Evolutionary conservation across 2,797 vertebrate species (phyloP).

Genomic region (Darevskia mixta): DNA sequence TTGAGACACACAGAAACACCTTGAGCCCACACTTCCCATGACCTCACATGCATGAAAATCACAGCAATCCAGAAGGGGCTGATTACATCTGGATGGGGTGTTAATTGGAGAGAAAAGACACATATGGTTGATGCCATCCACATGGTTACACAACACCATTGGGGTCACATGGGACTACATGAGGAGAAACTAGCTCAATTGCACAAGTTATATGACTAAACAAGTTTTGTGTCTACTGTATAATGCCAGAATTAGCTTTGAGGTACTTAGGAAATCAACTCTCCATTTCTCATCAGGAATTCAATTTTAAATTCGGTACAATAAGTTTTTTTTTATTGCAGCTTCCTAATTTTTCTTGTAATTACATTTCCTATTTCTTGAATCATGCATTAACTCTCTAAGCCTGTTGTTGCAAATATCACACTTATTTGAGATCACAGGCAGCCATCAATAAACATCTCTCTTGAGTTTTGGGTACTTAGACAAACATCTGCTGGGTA

Average conservation of each 20-base stretch:
- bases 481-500: constrained; percentile 34
- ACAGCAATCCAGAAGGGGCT: background rate
- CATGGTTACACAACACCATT: background rate
- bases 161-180: background rate
- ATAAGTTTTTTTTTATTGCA: background rate
- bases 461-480: constrained; percentile 8
- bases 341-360: background rate
- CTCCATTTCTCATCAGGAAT: background rate
- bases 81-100: background rate
- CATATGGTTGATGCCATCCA: too few species aligned
- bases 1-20: too few species aligned
- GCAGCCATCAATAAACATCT: constrained; percentile 5
- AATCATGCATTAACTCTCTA: constrained; percentile 14
- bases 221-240: background rate
- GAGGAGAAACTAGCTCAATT: background rate
- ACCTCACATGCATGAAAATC: background rate
- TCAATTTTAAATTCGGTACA: background rate
- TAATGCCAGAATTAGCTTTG: background rate
- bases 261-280: constrained; percentile 2
- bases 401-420: constrained; percentile 35
- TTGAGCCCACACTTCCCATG: background rate
- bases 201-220: background rate
- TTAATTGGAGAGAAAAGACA: background rate
- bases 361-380: constrained; percentile 23
- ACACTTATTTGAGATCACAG: constrained; percentile 7